phyloP scores from a whole-genome alignment of 2,888 invertebrate species.

The Cinara cedri region DNA sequence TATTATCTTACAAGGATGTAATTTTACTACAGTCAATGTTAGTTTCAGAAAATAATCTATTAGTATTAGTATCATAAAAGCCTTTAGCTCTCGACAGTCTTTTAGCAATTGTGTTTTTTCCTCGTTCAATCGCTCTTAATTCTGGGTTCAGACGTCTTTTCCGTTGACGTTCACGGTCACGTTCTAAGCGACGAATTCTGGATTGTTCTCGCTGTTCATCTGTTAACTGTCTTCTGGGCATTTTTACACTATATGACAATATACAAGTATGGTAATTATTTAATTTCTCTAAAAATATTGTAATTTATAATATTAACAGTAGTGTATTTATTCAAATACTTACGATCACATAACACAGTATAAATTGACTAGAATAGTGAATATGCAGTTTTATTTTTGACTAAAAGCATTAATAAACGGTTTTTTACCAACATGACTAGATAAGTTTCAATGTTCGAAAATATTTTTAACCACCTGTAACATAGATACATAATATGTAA shows the following conservation, averaged over 20 bases:
- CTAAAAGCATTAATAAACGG: background rate
- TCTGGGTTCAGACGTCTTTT: slow-evolving; percentile 39
- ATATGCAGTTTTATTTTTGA: background rate
- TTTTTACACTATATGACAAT: slow-evolving; percentile 7
- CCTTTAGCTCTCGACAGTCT: slow-evolving; percentile 42
- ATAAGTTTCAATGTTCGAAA: background rate
- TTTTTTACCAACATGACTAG: background rate
- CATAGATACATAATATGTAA: too few relatives aligned
- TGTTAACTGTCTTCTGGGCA: slow-evolving; percentile 38
- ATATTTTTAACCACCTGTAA: background rate
- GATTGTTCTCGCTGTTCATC: slow-evolving; percentile 42
- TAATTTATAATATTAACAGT: background rate
- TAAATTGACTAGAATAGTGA: background rate
- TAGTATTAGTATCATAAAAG: background rate
- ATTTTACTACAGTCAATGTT: slow-evolving; percentile 11
- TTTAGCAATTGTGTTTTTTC: slow-evolving; percentile 48
- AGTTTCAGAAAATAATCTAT: background rate
- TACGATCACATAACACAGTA: slow-evolving; percentile 21
- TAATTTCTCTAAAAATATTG: background rate
- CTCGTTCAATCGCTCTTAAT: slow-evolving; percentile 40
- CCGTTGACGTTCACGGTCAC: slow-evolving; percentile 42
- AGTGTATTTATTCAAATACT: background rate
- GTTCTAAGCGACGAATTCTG: slow-evolving; percentile 43
- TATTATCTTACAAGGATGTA: slow-evolving; percentile 23
- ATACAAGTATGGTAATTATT: background rate